Base-by-base conservation (phyloP, 2,888 invertebrate genomes). In the Eristalis arbustorum region DNA sequence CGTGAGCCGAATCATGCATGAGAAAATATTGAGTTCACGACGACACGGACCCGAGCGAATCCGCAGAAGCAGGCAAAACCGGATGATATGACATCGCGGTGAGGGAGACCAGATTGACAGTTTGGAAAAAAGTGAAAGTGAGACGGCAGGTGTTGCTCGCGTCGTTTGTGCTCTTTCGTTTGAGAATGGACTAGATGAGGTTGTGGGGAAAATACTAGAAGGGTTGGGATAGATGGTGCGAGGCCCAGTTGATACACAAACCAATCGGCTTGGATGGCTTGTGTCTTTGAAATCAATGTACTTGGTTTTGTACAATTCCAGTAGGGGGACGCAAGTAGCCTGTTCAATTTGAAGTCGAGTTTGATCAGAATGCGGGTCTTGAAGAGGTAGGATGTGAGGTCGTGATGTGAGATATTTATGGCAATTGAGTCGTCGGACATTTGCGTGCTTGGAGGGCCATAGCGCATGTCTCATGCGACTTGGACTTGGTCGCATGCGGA, bases 1-100 rank as follows among this genome's bases (percentile, higher is more conserved):
- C 87, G 78, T 83, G 87, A 64, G 63, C 22, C 42, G 37, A 75
- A 72, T 79, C 87, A 83, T 87, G 82, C 42, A 85, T 77, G 56
- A 56, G 64, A 76, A 67, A 56, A 31, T 49, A 68, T 71, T 57
- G 34, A 18, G 28, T 11, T 37, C 10, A 37, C 63, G 62, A 71
- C 66, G 67, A 62, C 23, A 64, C 25, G 28, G 68, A 81, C 59
- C 61, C 22, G 42, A 34, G 31, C 40, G 49, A 74, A 42, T 62
- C 68, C 71, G 23, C 57, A 11, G 28, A 25, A 22, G 40, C 49
- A 31, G 18, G 6, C 22, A 59, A 22, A 71, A 57, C 56, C 56
- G 40, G 31, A 22, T 11, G 66, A 71, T 28, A 66, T 79, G 80
- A 68, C 72, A 72, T 56, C 56, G 40, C 40, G 3, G 31, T 1